Conservation (phyloP, 1,140 invertebrate genomes). For the Elymnias hypermnestra region DNA sequence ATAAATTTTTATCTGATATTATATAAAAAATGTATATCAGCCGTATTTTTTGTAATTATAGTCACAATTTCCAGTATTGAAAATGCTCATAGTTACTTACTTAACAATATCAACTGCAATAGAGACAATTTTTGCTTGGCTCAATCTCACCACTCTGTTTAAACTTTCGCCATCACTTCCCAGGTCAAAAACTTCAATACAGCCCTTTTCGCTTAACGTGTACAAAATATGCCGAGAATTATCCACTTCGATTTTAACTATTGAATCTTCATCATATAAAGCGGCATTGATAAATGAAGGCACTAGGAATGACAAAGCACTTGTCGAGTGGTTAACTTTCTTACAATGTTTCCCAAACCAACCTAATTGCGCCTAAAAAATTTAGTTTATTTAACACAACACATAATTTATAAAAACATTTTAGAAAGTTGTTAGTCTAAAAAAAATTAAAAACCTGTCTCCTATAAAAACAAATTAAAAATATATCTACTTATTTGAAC, state of each 20-base stretch:
- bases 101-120: constrained; percentile 87
- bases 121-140: constrained; percentile 86
- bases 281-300: constrained; percentile 93
- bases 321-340: constrained; percentile 96
- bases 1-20: too few relatives aligned
- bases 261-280: constrained; percentile 90
- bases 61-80: too few relatives aligned
- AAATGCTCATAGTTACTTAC: constrained; percentile 78
- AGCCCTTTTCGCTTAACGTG: constrained; percentile 88
- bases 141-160: constrained; percentile 84
- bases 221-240: constrained; percentile 94
- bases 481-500: too few relatives aligned
- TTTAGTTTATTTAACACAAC: too few relatives aligned
- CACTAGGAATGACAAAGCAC: constrained; percentile 90
- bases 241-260: constrained; percentile 94
- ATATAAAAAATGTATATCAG: too few relatives aligned
- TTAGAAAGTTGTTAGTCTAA: too few relatives aligned
- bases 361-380: constrained; percentile 83
- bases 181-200: constrained; percentile 93
- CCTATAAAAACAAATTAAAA: too few relatives aligned
- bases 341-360: constrained; percentile 97
- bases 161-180: constrained; percentile 86
- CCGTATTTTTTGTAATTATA: too few relatives aligned
- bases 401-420: too few relatives aligned
- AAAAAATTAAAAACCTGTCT: too few relatives aligned